Conservation (phyloP, 1,140 invertebrate species). For the Microvelia longipes region DNA sequence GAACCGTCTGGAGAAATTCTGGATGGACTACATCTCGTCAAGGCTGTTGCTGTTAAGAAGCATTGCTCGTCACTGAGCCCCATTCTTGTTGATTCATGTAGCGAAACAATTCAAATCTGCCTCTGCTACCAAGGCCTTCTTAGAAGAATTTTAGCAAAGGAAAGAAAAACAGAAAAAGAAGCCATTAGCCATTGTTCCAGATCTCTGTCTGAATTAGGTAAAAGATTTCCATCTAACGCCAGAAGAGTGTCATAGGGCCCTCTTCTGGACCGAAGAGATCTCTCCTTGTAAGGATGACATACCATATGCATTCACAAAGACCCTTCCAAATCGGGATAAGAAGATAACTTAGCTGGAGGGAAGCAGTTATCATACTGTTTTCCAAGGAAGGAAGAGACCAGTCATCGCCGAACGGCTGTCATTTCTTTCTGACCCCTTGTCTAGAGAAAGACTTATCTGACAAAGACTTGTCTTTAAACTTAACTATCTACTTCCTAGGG, state of each 20-base stretch:
- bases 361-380: neutral
- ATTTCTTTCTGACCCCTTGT: neutral
- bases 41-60: neutral
- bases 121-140: neutral
- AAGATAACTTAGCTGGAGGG: neutral
- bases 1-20: neutral
- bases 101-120: neutral
- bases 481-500: neutral
- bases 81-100: neutral
- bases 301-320: neutral
- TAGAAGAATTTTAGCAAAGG: neutral
- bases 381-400: neutral
- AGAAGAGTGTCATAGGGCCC: no score
- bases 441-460: neutral
- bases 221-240: neutral
- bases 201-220: neutral
- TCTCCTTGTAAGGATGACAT: neutral
- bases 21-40: neutral
- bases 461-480: no score
- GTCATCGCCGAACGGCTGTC: neutral
- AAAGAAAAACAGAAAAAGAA: neutral
- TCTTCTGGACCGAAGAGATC: neutral
- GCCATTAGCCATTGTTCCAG: neutral
- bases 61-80: neutral
- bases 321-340: neutral